A percentile compares a stretch with the other conserved stretches of the same genome.
Evolutionary conservation across 2,113 vertebrate genomes (phyloP).

Genomic region (Origma solitaria): DNA sequence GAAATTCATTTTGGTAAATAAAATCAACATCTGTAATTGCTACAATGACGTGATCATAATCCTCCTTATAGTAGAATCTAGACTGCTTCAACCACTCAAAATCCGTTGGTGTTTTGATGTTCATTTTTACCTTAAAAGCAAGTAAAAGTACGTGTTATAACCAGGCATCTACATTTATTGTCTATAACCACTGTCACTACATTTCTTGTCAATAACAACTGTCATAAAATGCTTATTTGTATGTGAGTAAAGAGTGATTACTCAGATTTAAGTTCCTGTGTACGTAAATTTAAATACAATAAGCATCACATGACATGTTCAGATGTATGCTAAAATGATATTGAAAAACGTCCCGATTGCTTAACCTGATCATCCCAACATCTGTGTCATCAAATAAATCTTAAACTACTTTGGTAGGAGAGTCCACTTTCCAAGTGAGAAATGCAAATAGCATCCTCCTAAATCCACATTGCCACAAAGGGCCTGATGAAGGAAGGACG

Average conservation of each 20-base stretch:
- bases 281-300: background rate
- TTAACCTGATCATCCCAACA: background rate
- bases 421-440: background rate
- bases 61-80: conserved; percentile 87
- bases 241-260: background rate
- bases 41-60: conserved; percentile 78
- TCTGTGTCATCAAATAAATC: background rate
- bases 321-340: background rate
- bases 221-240: background rate
- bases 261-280: background rate
- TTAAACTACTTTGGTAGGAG: background rate
- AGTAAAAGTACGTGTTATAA: background rate
- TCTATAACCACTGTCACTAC: background rate
- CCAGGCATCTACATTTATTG: background rate
- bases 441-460: background rate
- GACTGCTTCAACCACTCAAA: conserved; percentile 94
- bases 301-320: background rate
- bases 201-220: background rate
- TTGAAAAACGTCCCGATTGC: fast-evolving
- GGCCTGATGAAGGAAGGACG: background rate
- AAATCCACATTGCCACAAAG: background rate
- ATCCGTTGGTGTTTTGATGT: conserved; percentile 77
- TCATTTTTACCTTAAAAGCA: conserved; percentile 80
- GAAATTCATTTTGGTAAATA: conserved; percentile 89
- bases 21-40: conserved; percentile 91